A percentile compares a stretch with the other conserved stretches of the same genome.
Evolutionary conservation across 2,888 invertebrate species (phyloP).

Genomic region (Drosophila greeni): DNA sequence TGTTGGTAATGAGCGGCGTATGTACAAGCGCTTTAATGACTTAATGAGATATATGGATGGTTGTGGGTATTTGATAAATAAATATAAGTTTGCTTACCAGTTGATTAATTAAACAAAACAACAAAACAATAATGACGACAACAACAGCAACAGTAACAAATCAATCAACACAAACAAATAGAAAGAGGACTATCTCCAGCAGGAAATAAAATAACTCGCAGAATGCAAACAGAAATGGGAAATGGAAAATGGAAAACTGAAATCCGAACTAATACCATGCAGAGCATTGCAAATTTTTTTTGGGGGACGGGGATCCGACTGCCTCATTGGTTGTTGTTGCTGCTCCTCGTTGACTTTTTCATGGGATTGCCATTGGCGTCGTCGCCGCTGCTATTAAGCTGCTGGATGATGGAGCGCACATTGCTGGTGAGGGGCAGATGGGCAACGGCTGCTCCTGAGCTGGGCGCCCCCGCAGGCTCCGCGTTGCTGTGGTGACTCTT

Average conservation of each 20-base stretch:
- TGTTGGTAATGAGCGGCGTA: constrained; percentile 42
- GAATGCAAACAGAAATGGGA: constrained; percentile 25
- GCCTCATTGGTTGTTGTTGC: constrained; percentile 24
- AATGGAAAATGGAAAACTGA: constrained; percentile 13
- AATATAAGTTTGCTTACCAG: constrained; percentile 68
- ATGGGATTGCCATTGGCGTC: constrained; percentile 53
- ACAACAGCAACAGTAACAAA: constrained; percentile 53
- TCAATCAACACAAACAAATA: constrained; percentile 48
- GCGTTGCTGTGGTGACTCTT: constrained; percentile 76
- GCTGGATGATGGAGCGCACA: constrained; percentile 73
- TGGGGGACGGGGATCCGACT: constrained; percentile 2
- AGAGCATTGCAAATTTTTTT: constrained; percentile 24
- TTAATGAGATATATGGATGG: constrained; percentile 44
- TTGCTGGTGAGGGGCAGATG: constrained; percentile 61
- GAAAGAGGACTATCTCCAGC: constrained; percentile 10
- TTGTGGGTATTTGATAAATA: constrained; percentile 41
- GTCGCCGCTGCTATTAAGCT: constrained; percentile 64
- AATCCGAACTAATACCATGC: constrained; percentile 15
- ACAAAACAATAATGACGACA: constrained; percentile 49
- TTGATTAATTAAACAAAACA: constrained; percentile 65
- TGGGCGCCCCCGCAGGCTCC: constrained; percentile 25
- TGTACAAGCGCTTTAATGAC: constrained; percentile 68
- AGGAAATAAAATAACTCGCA: constrained; percentile 26
- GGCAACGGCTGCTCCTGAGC: constrained; percentile 32
- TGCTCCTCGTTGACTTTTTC: constrained; percentile 46